phyloP scores from a whole-genome alignment of 92 coral and sea anemone species.

The Hydrozoanthus gracilis region DNA sequence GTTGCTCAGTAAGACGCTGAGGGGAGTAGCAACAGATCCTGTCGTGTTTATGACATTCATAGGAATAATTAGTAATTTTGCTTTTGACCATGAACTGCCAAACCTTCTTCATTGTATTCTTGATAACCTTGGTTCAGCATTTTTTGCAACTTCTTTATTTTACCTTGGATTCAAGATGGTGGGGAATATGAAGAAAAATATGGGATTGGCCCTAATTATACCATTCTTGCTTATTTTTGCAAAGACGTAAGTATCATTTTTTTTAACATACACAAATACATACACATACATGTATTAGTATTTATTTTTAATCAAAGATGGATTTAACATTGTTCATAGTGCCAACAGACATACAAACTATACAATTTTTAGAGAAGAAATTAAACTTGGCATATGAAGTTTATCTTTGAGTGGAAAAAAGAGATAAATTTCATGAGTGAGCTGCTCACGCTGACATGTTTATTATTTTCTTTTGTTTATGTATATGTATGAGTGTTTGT shows the following conservation, averaged over 20 bases:
- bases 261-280: not conserved
- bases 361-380: no score
- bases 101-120: conserved; percentile 58
- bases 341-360: no score
- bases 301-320: no score
- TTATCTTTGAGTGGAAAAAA: no score
- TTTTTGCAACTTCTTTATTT: conserved; percentile 86
- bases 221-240: conserved; percentile 80
- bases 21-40: conserved; percentile 74
- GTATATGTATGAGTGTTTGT: no score
- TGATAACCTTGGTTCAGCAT: conserved; percentile 74
- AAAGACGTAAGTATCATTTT: conserved; percentile 73
- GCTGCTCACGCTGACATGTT: no score
- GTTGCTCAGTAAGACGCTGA: conserved; percentile 63
- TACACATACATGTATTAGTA: no score
- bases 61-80: conserved; percentile 76
- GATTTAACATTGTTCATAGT: no score
- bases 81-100: conserved; percentile 67
- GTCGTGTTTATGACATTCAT: conserved; percentile 82
- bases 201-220: conserved; percentile 78
- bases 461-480: no score
- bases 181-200: conserved; percentile 80
- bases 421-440: no score
- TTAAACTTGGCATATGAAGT: no score
- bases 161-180: conserved; percentile 92